Evolutionary conservation across 2,888 invertebrate species (phyloP).

Genomic region (Tanypteryx hageni): DNA sequence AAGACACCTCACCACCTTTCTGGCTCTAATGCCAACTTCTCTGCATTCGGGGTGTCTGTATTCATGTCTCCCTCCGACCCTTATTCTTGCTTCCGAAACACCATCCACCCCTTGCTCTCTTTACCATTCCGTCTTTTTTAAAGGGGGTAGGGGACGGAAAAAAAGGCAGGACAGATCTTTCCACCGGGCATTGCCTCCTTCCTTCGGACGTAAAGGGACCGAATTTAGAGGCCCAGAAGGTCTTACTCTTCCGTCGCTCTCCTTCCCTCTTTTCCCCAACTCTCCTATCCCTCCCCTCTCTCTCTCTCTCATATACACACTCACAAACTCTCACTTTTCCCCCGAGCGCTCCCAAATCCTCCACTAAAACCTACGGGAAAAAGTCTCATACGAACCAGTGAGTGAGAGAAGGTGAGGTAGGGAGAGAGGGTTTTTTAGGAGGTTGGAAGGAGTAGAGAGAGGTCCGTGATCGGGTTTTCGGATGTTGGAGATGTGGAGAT

Average conservation of each 20-base stretch:
- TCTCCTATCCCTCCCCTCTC: not conserved
- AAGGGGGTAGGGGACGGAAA: not conserved
- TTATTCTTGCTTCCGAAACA: constrained; percentile 14
- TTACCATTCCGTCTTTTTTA: not conserved
- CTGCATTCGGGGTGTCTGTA: not conserved
- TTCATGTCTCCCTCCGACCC: not conserved
- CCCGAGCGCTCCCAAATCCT: constrained; percentile 40
- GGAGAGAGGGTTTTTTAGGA: not conserved
- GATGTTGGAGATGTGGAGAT: not conserved
- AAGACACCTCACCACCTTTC: too few relatives aligned
- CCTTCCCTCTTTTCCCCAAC: not conserved
- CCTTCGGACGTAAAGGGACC: constrained; percentile 22
- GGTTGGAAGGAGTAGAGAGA: not conserved
- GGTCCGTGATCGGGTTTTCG: constrained; percentile 39
- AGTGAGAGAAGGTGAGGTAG: constrained; percentile 11
- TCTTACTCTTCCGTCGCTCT: not conserved
- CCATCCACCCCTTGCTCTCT: not conserved
- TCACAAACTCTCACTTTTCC: not conserved
- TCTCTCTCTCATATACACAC: not conserved
- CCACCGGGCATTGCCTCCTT: constrained; percentile 8
- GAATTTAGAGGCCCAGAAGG: constrained; percentile 58
- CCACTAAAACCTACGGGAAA: constrained; percentile 40
- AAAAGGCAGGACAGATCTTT: not conserved
- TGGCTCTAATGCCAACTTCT: too few relatives aligned
- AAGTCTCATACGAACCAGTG: constrained; percentile 5